phyloP scores from a whole-genome alignment of 2,797 vertebrate genomes.

The Paramormyrops hopkinsi region DNA sequence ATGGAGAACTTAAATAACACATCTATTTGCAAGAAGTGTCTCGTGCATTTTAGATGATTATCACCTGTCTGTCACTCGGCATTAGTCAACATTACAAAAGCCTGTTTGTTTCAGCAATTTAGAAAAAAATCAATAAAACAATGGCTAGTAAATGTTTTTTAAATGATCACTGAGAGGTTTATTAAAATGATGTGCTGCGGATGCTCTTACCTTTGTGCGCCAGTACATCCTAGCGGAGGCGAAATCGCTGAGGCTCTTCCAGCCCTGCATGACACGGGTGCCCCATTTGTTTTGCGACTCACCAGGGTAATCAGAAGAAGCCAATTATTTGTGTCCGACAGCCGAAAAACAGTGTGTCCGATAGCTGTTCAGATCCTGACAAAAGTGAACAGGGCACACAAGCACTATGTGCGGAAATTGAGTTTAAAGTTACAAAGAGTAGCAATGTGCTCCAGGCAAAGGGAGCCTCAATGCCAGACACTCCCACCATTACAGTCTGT shows the following conservation, averaged over 20 bases:
- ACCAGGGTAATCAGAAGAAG: neutral
- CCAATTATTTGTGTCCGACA: neutral
- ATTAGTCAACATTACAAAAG: neutral
- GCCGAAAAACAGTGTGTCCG: neutral
- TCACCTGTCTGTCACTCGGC: neutral
- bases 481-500: conserved; percentile 26
- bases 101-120: neutral
- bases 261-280: neutral
- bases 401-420: neutral
- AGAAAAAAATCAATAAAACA: neutral
- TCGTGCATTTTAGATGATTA: neutral
- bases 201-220: conserved; percentile 28
- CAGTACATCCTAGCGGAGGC: conserved; percentile 26
- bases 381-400: neutral
- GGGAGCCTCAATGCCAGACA: neutral
- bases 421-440: neutral
- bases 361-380: neutral
- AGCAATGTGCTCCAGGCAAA: neutral
- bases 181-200: neutral
- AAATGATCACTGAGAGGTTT: neutral
- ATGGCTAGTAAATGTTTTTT: neutral
- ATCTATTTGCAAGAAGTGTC: neutral
- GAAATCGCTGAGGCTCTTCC: neutral
- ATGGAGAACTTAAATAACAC: neutral
- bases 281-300: neutral